Evolutionary conservation across 2,797 vertebrate genomes (phyloP), one percentile per base, ranked within the genome.

Genomic region (Galagoides demidoff): DNA sequence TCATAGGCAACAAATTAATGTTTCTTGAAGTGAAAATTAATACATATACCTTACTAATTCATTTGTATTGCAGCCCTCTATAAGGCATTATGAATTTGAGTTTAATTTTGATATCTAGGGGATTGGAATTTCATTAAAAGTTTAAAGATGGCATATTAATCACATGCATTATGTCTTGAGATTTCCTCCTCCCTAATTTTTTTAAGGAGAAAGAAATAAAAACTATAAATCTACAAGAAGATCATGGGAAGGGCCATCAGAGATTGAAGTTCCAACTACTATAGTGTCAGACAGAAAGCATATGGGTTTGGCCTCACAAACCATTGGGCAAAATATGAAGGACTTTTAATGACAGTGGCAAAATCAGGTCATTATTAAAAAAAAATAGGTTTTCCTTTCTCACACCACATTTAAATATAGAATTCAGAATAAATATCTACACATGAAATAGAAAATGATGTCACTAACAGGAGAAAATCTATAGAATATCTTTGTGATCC

Each of bases 51-150:
- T 71, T 76, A 52, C 14, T 66, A 61, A 70, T 55, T 85, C 11
- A 29, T 57, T 91, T 57, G 14, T n/a, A 7, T 66, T 27, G 52
- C 68, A 76, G 23, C 25, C 12, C 78, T 14, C 0, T 70, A 43
- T 52, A 88, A 91, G 9, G 23, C 25, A 61, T 19, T 77, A 34
- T 92, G 39, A n/a, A 29, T 91, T 85, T 64, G 31, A 49, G 5
- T 81, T 88, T 76, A 63, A 85, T 85, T 85, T 85, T 89, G 85
- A 79, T 76, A 57, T 85, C 52, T 82, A 64, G 19, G n/a, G 27
- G 71, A 85, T 63, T 90, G 22, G 5, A 77, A 76, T 34, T 85
- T 85, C 20, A 78, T 68, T 3, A 8, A 89, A 78, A 82, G 13
- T 74, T 92, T 8, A 34, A 74, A 57, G 16, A 49, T 16, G 0